Evolutionary conservation across 2,113 vertebrate genomes (phyloP), one percentile per base, ranked within the genome.

Genomic region (Phrynocephalus versicolor): DNA sequence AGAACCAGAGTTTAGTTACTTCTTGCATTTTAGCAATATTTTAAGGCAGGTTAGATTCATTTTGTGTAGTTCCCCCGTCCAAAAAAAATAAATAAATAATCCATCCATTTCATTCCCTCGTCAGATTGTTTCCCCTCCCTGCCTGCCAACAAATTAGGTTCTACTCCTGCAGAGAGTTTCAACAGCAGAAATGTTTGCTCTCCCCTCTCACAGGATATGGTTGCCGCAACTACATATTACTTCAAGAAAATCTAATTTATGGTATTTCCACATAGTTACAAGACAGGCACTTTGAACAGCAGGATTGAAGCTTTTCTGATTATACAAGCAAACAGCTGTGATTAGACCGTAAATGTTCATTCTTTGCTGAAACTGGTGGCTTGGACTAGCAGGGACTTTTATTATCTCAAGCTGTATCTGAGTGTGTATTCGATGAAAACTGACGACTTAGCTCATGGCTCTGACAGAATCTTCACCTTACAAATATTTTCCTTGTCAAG

Each of bases 251-350:
- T 18, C 15, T 73, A 3, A 73, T 41, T 25, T 45, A 41, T 41
- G 37, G 18, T 4, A 2, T 18, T 41, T 41, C n/a, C 37, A 41
- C 3, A 73, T 10, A 73, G 25, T 2, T 73, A 39, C 71, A 45
- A 7, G 10, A 6, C 37, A 62, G 84, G 51, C 60, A 6, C 6
- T 23, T 13, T 13, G 33, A 73, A 85, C 82, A 71, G n/a, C 60
- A 0, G 12, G 41, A 85, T 15, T 88, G 78, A 72, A 62, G 70
- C 37, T 71, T n/a, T 72, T 25, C 67, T 55, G 73, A 39, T 15
- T 82, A 88, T 77, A 82, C 0, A 39, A 0, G 27, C 21, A 1
- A 81, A 81, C 58, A 21, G 30, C 7, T 1, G 14, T 75, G 73
- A 55, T 18, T 7, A 57, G 45, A 14, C 13, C 55, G 25, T 18